phyloP scores from a whole-genome alignment of 2,888 invertebrate species.

The Dolomedes plantarius region DNA sequence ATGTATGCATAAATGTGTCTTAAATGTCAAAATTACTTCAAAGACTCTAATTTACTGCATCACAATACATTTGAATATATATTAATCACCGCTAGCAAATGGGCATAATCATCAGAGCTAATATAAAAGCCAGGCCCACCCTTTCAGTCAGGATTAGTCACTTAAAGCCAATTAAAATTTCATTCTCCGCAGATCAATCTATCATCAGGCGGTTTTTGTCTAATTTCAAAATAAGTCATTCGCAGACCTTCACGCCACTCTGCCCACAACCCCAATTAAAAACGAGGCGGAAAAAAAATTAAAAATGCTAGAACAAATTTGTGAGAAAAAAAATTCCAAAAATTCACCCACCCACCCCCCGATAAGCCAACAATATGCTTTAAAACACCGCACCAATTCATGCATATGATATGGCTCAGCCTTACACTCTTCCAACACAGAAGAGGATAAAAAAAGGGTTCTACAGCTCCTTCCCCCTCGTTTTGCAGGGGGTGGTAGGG shows the following conservation, averaged over 20 bases:
- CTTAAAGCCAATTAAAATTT: not conserved
- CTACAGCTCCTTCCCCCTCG: not conserved
- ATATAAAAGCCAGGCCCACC: too few relatives aligned
- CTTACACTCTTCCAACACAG: not conserved
- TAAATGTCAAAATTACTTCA: too few relatives aligned
- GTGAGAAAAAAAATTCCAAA: not conserved
- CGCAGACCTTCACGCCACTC: not conserved
- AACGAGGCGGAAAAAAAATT: not conserved
- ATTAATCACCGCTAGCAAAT: too few relatives aligned
- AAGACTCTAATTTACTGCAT: too few relatives aligned
- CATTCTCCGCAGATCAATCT: not conserved
- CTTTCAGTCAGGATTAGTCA: not conserved
- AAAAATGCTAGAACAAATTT: too few relatives aligned
- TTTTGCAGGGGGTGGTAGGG: conserved; percentile 22
- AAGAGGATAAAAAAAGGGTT: not conserved
- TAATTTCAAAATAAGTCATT: not conserved
- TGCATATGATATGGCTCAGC: not conserved
- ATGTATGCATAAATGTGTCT: too few relatives aligned
- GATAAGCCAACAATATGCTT: not conserved
- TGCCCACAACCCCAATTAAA: not conserved
- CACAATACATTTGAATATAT: too few relatives aligned
- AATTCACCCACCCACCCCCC: not conserved
- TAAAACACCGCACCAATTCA: conserved; percentile 13
- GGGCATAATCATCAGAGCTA: too few relatives aligned
- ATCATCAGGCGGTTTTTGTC: not conserved